Evolutionary conservation across 2,797 vertebrate genomes (phyloP).

Genomic region (Phataginus tetradactyla): DNA sequence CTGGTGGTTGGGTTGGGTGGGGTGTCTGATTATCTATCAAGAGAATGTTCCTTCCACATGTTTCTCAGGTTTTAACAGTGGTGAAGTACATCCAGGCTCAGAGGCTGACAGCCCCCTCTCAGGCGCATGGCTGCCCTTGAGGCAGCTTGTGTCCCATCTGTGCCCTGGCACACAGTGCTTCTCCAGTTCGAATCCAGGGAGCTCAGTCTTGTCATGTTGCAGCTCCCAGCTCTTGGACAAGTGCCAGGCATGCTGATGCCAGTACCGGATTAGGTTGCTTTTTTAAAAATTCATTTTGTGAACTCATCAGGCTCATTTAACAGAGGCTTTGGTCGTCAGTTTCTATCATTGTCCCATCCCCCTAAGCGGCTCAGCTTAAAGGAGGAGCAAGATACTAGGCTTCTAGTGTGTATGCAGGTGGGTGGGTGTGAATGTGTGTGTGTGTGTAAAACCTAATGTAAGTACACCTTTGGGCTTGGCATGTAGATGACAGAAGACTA

Average conservation of each 20-base stretch:
- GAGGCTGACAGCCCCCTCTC: conserved; percentile 24
- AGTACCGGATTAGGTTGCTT: conserved; percentile 77
- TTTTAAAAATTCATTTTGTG: conserved; percentile 80
- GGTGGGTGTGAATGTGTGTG: neutral
- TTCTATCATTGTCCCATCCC: conserved; percentile 48
- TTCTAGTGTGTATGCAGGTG: neutral
- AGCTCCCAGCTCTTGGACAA: conserved; percentile 65
- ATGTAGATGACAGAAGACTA: neutral
- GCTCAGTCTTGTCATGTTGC: conserved; percentile 63
- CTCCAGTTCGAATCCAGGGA: conserved; percentile 63
- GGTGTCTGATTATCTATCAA: neutral
- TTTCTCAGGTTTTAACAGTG: conserved; percentile 74
- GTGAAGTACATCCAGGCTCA: conserved; percentile 5
- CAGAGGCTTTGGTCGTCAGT: conserved; percentile 60
- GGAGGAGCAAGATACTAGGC: neutral
- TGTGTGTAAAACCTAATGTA: neutral
- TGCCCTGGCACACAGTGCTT: conserved; percentile 56
- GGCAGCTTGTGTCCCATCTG: conserved; percentile 68
- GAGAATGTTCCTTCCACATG: conserved; percentile 21
- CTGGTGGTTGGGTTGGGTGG: neutral
- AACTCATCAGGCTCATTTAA: conserved; percentile 76
- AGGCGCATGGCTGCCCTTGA: conserved; percentile 55
- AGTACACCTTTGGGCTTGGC: neutral
- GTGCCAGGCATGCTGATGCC: conserved; percentile 72
- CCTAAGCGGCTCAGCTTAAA: conserved; percentile 16